Conservation (phyloP, 2,113 vertebrate genomes). For the Origma solitaria region DNA sequence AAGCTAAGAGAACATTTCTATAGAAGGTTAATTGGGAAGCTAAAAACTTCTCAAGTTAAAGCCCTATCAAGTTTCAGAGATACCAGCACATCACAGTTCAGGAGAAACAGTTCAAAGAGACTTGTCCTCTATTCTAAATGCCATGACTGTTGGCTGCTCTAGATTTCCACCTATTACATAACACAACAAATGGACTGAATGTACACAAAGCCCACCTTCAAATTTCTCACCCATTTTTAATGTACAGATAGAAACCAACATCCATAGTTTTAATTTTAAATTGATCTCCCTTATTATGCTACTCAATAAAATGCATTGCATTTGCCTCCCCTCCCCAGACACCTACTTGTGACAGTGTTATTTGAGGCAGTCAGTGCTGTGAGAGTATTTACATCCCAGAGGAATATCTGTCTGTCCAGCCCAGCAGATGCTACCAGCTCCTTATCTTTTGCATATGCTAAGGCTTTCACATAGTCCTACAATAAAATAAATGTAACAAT, state of each 20-base stretch:
- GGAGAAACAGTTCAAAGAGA: neutral
- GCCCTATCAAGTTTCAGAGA: neutral
- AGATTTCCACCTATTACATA: neutral
- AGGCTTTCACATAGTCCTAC: constrained; percentile 96
- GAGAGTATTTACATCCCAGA: constrained; percentile 99
- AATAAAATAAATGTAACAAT: constrained; percentile 3
- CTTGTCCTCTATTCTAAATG: neutral
- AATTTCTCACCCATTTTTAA: neutral
- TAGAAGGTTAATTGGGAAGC: neutral
- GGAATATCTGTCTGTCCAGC: constrained; percentile 97
- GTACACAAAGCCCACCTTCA: neutral
- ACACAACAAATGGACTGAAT: neutral
- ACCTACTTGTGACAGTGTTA: constrained; percentile 98
- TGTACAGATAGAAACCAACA: neutral
- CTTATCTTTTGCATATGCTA: constrained; percentile 98
- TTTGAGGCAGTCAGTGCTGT: constrained; percentile 98
- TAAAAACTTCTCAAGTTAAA: neutral
- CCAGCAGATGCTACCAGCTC: constrained; percentile 96
- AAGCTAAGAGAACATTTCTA: neutral
- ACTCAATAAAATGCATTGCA: neutral
- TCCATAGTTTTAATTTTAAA: neutral
- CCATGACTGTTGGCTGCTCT: neutral
- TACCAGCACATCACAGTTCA: neutral
- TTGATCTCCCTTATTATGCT: neutral
- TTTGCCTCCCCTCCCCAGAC: neutral